Conservation (phyloP, 2,888 invertebrate genomes). For the Idaea aversata region DNA sequence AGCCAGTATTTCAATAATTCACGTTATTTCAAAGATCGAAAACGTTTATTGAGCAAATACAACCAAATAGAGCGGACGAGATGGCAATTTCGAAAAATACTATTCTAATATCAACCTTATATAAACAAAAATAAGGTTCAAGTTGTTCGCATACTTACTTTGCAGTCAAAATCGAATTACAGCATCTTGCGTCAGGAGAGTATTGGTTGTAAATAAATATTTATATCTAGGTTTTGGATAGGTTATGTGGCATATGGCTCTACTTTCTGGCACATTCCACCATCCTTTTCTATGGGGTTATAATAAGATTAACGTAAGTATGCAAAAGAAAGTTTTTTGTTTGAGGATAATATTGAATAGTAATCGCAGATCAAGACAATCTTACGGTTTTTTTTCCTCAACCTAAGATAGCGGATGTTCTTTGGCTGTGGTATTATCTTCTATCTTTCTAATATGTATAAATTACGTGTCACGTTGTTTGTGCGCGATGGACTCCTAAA, state of each 20-base stretch:
- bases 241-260: background rate
- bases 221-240: background rate
- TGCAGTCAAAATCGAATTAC: background rate
- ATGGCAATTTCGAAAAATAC: background rate
- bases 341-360: background rate
- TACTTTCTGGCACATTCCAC: background rate
- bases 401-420: too few relatives aligned
- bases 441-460: too few relatives aligned
- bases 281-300: background rate
- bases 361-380: background rate
- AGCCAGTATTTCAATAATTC: background rate
- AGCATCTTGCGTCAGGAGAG: background rate
- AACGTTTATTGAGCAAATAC: slow-evolving; percentile 1
- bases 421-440: too few relatives aligned
- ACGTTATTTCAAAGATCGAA: slow-evolving; percentile 1
- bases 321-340: background rate
- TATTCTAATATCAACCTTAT: background rate
- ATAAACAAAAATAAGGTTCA: background rate
- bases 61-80: background rate
- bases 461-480: too few relatives aligned
- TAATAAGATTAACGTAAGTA: background rate
- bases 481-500: too few relatives aligned
- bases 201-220: background rate
- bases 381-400: background rate
- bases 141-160: background rate